Conservation (phyloP, 2,888 invertebrate genomes). For the Pristionchus arcanus region DNA sequence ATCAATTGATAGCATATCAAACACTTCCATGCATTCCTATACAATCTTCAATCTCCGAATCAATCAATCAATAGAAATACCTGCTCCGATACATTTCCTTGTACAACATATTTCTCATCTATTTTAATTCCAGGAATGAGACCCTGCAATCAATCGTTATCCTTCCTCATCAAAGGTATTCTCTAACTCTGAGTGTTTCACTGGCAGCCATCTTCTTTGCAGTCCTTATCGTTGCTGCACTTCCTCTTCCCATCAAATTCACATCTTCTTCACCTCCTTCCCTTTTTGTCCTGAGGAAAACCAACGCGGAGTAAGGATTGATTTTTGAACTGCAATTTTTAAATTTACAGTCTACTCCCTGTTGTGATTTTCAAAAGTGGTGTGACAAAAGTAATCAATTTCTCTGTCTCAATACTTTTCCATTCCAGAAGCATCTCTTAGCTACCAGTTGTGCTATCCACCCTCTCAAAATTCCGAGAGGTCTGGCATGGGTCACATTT, state of each 20-base stretch:
- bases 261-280: neutral
- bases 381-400: no score
- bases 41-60: neutral
- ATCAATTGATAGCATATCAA: constrained; percentile 8
- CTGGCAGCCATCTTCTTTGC: neutral
- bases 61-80: neutral
- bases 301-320: neutral
- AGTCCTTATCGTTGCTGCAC: neutral
- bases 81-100: neutral
- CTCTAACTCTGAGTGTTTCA: neutral
- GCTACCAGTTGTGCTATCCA: no score
- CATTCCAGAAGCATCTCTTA: no score
- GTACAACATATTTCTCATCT: neutral
- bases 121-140: constrained; percentile 21
- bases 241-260: neutral
- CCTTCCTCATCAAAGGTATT: no score
- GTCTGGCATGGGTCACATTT: no score
- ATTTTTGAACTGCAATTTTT: neutral
- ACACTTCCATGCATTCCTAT: constrained; percentile 13
- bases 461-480: no score
- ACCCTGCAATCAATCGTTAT: neutral
- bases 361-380: no score
- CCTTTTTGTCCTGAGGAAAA: neutral
- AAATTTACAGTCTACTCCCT: neutral
- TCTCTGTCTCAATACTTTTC: no score